Conservation (phyloP, 2,113 vertebrate genomes). For the Petroica traversi region DNA sequence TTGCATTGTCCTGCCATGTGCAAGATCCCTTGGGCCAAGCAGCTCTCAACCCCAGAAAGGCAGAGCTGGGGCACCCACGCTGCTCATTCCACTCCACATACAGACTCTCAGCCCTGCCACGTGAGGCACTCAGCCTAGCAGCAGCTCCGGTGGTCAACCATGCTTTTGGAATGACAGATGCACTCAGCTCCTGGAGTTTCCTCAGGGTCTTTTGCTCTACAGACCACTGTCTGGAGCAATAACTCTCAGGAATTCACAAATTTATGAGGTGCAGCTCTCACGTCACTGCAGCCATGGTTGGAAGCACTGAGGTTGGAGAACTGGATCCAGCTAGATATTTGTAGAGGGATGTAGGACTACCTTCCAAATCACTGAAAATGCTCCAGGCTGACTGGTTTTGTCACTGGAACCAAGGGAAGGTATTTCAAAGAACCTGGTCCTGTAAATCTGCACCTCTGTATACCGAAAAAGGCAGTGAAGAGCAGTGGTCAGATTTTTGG, state of each 20-base stretch:
- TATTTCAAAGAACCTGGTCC: not conserved
- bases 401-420: not conserved
- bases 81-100: not conserved
- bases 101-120: not conserved
- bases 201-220: not conserved
- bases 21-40: not conserved
- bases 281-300: rapidly evolving
- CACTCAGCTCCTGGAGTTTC: not conserved
- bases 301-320: not conserved
- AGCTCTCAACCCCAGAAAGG: not conserved
- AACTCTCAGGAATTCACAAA: not conserved
- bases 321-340: not conserved
- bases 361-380: not conserved
- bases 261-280: not conserved
- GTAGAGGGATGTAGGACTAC: not conserved
- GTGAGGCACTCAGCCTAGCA: not conserved
- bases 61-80: not conserved
- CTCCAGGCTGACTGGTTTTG: not conserved
- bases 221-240: no score
- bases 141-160: not conserved
- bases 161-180: not conserved
- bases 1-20: not conserved
- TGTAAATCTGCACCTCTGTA: not conserved
- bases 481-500: not conserved
- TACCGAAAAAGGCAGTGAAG: rapidly evolving